These are phyloP conservation scores for Nomada flava DNA, from an alignment of 2,888 invertebrate genomes.

Conservation along the genomic window DNA sequence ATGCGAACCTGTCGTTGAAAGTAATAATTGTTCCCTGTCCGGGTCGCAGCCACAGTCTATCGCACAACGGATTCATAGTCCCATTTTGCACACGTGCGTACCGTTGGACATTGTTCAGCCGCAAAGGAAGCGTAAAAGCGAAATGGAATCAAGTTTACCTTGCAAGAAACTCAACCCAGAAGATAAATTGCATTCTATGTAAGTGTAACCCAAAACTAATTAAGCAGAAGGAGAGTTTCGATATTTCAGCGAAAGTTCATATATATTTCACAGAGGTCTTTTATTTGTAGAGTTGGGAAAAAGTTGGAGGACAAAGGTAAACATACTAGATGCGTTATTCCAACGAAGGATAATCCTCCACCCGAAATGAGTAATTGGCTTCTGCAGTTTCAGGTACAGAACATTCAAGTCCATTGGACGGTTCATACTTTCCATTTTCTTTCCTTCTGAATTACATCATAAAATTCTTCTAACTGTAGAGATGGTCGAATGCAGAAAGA, in stretches of 20 bases:
- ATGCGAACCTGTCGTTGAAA: conserved; percentile 75
- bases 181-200: conserved; percentile 81
- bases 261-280: background rate
- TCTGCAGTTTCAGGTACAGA: conserved; percentile 88
- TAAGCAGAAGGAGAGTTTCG: background rate
- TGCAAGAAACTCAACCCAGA: conserved; percentile 86
- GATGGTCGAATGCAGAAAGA: conserved; percentile 95
- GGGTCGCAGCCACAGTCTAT: conserved; percentile 69
- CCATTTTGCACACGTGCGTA: conserved; percentile 78
- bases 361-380: conserved; percentile 91
- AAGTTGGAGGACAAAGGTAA: conserved; percentile 82
- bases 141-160: conserved; percentile 82
- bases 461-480: conserved; percentile 82
- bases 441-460: background rate
- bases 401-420: background rate
- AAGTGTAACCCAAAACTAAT: conserved; percentile 40
- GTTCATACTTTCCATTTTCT: background rate
- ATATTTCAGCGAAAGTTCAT: background rate
- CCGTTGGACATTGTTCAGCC: conserved; percentile 79
- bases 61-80: conserved; percentile 76
- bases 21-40: conserved; percentile 71
- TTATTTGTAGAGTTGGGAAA: conserved; percentile 73
- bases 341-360: conserved; percentile 92
- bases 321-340: conserved; percentile 86
- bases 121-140: conserved; percentile 81